Conservation (phyloP, 2,797 vertebrate species). For the Rhodeus uyekii region DNA sequence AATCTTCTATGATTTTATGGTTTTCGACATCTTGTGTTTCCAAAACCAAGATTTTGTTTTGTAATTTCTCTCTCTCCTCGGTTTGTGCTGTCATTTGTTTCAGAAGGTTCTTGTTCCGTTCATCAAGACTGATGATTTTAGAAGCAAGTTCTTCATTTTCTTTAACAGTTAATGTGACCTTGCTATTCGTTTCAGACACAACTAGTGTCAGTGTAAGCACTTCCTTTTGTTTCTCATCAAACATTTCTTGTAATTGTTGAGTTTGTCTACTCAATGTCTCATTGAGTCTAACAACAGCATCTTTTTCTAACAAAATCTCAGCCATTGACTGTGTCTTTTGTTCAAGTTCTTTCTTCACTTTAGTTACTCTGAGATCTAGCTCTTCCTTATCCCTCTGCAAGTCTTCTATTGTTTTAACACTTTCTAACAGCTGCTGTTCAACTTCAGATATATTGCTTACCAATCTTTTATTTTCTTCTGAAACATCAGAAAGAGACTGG, state of each 20-base stretch:
- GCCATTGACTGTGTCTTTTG: slow-evolving; percentile 74
- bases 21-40: slow-evolving; percentile 71
- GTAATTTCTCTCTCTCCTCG: slow-evolving; percentile 67
- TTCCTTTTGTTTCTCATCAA: slow-evolving; percentile 70
- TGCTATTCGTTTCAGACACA: slow-evolving; percentile 69
- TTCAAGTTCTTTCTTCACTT: slow-evolving; percentile 71
- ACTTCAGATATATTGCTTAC: slow-evolving; percentile 67
- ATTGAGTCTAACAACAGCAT: slow-evolving; percentile 69
- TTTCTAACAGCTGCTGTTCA: slow-evolving; percentile 66
- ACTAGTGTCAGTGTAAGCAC: slow-evolving; percentile 65
- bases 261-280: not conserved
- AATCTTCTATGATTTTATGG: slow-evolving; percentile 61
- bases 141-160: slow-evolving; percentile 63
- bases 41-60: slow-evolving; percentile 66
- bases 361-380: slow-evolving; percentile 64
- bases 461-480: slow-evolving; percentile 66
- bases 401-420: slow-evolving; percentile 58
- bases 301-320: slow-evolving; percentile 76
- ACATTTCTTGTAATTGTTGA: slow-evolving; percentile 61
- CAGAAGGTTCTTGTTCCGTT: slow-evolving; percentile 73
- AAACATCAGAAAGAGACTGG: slow-evolving; percentile 63
- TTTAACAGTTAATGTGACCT: slow-evolving; percentile 53
- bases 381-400: slow-evolving; percentile 76
- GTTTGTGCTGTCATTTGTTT: slow-evolving; percentile 69
- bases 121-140: slow-evolving; percentile 69